These are phyloP conservation scores for Aphelenchoides avenae DNA, from an alignment of 1,140 invertebrate genomes.

Conservation along the genomic window DNA sequence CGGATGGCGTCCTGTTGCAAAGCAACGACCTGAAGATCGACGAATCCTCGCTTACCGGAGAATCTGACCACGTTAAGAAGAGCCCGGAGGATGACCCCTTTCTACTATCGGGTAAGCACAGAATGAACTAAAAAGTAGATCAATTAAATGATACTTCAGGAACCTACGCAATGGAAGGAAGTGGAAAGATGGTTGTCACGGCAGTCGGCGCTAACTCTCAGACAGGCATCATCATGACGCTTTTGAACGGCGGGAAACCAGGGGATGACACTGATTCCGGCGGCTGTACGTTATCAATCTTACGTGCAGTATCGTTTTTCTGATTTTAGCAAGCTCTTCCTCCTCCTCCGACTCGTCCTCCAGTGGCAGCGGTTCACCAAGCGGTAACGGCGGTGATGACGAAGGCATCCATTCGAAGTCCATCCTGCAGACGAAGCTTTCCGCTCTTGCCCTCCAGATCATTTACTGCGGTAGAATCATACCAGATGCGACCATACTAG, in stretches of 20 bases:
- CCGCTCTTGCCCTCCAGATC: conserved; percentile 58
- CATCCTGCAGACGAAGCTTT: conserved; percentile 57
- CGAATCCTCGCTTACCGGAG: conserved; percentile 59
- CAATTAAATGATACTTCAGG: too few relatives aligned
- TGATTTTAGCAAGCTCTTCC: too few relatives aligned
- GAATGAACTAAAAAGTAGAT: too few relatives aligned
- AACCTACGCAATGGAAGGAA: conserved; percentile 60
- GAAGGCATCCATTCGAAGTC: conserved; percentile 55
- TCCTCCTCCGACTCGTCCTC: conserved; percentile 8
- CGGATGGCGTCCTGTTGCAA: conserved; percentile 58
- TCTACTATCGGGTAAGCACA: conserved; percentile 55
- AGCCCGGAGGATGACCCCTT: conserved; percentile 52
- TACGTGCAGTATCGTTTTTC: conserved; percentile 1
- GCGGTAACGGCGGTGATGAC: conserved; percentile 15
- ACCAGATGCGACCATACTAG: too few relatives aligned
- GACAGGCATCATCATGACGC: conserved; percentile 59
- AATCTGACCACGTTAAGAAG: conserved; percentile 58
- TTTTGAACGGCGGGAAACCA: conserved; percentile 65
- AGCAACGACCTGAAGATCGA: conserved; percentile 59
- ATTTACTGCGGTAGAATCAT: conserved; percentile 51
- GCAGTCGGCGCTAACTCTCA: conserved; percentile 60
- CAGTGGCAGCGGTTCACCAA: conserved; percentile 4
- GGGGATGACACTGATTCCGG: too few relatives aligned
- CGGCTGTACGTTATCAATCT: too few relatives aligned
- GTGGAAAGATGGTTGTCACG: conserved; percentile 57